Base-by-base conservation (phyloP, 2,888 invertebrate genomes). In the Tetramorium bicarinatum region DNA sequence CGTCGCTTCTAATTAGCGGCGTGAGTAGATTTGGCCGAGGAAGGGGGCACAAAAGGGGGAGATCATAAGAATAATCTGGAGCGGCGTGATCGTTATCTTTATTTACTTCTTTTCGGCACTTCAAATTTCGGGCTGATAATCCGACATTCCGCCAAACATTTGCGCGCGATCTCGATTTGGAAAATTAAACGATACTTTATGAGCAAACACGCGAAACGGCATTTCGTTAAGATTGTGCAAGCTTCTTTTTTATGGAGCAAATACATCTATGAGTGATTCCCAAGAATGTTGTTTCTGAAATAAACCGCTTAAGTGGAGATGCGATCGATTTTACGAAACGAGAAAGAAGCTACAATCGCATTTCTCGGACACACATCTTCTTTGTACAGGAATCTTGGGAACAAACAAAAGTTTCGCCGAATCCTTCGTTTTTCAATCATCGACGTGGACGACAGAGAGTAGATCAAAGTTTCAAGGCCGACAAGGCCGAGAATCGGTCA, bases 391-490 rank as follows among this genome's bases (percentile, higher is more conserved):
- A 38, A 64, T 52, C 41, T 29, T 54, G 8, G n/a, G 41, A 1
- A 4, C 18, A 61, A 34, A n/a, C 41, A 38, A 52, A 76, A 76
- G 66, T 67, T 66, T 52, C 56, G 38, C 7, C 34, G 75, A 15
- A 29, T 4, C 41, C 44, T 56, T 56, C 82, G 76, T 66, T 82
- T 64, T 34, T 75, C 64, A 44, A 62, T 47, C 47, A n/a, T 25
- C 75, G 7, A 29, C 21, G 59, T 41, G n/a, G 49, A 80, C 56
- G 54, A 25, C 34, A 3, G 76, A 38, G 76, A 76, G 21, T 47
- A 66, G 82, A 82, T 82, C 76, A 76, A 76, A 82, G 76, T 76
- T 66, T 82, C 82, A 82, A 82, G 82, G 75, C 38, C 82, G 66
- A 56, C 74, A 47, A 38, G 56, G 47, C 44, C 34, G 76, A 66